Evolutionary conservation across 2,888 invertebrate genomes (phyloP), one percentile per base, ranked within the genome.

Genomic region (Lampropteryx suffumata): DNA sequence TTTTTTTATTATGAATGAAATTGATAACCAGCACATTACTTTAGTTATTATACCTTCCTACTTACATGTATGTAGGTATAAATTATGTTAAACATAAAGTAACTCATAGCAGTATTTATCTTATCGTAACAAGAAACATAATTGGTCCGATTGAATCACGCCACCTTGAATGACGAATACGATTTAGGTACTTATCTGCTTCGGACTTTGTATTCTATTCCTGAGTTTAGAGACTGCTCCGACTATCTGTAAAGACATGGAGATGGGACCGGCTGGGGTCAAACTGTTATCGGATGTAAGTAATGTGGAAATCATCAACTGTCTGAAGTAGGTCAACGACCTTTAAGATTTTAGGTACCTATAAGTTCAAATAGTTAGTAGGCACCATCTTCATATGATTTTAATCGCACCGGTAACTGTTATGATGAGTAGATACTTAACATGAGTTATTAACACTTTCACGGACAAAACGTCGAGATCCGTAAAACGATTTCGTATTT

Each of bases 101-200:
- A 34, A 21, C 10, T 34, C n/a, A 9, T 14, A 34, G 34, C 11
- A 21, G 11, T 11, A 55, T 69, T 72, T 83, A 86, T 88, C 87
- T 85, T 82, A 85, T 84, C 84, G 67, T 55, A 54, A 60, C 64
- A 60, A 65, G 69, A 61, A 67, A 70, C 63, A 6, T 80, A 79
- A 89, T 87, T 88, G 87, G 86, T 69, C 74, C 68, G 62, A 64
- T 73, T 62, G 65, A 76, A 76, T 88, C 89, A 88, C 87, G 88
- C 89, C 88, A 89, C 82, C 63, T 50, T 57, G 57, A 67, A 65
- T 75, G 77, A 81, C 83, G 82, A 81, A 75, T 76, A 67, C 71
- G 70, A 72, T 57, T 67, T 69, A 67, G n/a, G n/a, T n/a, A n/a
- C n/a, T n/a, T n/a, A 69, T 73, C 71, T 64, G 65, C 59, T 55